Conservation (phyloP, 2,113 vertebrate genomes). For the Xiphorhynchus elegans region DNA sequence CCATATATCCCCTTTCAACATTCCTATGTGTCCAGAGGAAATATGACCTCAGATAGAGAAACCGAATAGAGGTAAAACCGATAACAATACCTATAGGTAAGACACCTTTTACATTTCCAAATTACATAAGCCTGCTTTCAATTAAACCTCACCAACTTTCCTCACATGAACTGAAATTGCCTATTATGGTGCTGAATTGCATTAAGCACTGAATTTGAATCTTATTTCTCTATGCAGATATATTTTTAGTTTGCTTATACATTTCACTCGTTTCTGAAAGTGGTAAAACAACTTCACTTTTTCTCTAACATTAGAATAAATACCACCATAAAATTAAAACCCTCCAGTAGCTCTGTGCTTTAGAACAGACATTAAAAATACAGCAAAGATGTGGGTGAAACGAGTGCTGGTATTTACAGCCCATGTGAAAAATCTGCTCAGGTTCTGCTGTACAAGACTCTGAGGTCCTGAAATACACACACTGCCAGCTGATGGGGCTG, state of each 20-base stretch:
- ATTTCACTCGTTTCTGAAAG: neutral
- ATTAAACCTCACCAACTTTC: neutral
- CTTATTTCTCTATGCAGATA: constrained; percentile 13
- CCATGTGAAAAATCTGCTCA: neutral
- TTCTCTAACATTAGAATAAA: constrained; percentile 19
- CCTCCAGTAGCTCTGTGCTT: neutral
- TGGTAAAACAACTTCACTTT: neutral
- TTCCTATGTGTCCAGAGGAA: neutral
- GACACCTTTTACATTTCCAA: neutral
- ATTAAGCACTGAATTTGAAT: constrained; percentile 37
- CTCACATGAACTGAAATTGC: constrained; percentile 16
- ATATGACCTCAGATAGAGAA: neutral
- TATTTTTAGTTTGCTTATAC: constrained; percentile 43
- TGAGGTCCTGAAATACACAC: neutral
- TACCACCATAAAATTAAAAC: neutral
- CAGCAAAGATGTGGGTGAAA: neutral
- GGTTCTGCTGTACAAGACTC: neutral
- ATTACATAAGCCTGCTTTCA: constrained; percentile 25
- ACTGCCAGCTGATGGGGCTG: neutral
- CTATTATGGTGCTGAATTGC: constrained; percentile 32
- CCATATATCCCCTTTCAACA: neutral
- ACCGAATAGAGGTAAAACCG: neutral
- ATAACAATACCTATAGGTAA: neutral
- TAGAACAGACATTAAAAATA: neutral
- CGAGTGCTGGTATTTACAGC: neutral